Evolutionary conservation across 1,140 invertebrate genomes (phyloP), one percentile per base, ranked within the genome.

Genomic region (Babylonia areolata): DNA sequence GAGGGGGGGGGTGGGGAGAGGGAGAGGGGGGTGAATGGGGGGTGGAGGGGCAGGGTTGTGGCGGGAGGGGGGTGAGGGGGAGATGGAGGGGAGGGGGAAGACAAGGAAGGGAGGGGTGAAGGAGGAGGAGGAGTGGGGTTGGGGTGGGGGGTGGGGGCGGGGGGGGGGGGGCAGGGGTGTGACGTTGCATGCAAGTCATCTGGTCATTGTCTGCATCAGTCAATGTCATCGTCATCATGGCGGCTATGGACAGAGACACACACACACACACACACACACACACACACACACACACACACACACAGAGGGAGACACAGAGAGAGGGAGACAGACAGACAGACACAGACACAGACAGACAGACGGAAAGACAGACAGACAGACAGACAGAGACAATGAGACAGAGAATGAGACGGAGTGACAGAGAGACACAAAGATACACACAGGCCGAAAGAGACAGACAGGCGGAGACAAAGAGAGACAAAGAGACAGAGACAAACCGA

Each of bases 181-280:
- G 12, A 58, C 28, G 28, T 12, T 58, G 54, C 12, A 12, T 58
- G 12, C 12, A 58, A 15, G 54, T 15, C 54, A 15, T 58, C 54
- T 58, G 28, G 54, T 12, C 54, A 58, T 58, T 12, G 12, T 12
- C 54, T 12, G 54, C 12, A 58, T 58, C 54, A 58, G 12, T 58
- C 12, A 58, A 58, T 58, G 28, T 58, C 28, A 58, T 58, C 54
- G 54, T 28, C 12, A 12, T 58, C 54, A 58, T 58, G 28, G 12
- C 54, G 28, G 28, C 54, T 15, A 58, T 15, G 12, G 28, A 28
- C 54, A 58, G 12, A 58, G 12, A 58, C 54, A 58, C 54, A 71
- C 64, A 71, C 6, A 71, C 64, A 71, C 64, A 71, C 64, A 71
- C 64, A 71, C 64, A 71, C 64, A 71, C 64, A 71, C 64, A 71